Conservation (phyloP, 2,113 vertebrate species). For the Carettochelys insculpta region DNA sequence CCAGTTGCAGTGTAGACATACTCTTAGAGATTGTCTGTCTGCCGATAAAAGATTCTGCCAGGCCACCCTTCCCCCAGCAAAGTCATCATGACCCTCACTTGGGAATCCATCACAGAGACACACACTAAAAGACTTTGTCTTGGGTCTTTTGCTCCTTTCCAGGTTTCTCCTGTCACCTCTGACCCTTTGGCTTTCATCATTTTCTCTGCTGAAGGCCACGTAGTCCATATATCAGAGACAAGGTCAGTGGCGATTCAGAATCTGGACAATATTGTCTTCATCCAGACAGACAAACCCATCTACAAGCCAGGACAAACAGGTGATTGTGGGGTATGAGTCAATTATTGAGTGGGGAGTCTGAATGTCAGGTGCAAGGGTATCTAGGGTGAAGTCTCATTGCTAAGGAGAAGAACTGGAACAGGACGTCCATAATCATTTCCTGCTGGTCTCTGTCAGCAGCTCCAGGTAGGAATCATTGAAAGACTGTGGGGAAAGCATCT, state of each 20-base stretch:
- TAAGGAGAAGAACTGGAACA: neutral
- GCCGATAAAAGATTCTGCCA: neutral
- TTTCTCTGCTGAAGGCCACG: conserved; percentile 59
- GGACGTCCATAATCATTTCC: accelerated
- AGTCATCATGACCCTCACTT: neutral
- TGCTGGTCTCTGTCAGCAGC: neutral
- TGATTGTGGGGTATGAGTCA: conserved; percentile 17
- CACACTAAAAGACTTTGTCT: neutral
- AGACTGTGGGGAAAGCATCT: neutral
- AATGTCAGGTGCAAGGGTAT: neutral
- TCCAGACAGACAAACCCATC: conserved; percentile 66
- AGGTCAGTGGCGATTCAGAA: conserved; percentile 63
- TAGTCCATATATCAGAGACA: conserved; percentile 37
- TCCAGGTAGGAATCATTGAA: neutral
- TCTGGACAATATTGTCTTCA: conserved; percentile 30
- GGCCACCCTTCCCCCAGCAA: neutral
- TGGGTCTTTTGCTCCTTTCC: neutral
- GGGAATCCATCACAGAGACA: neutral
- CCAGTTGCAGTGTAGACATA: neutral
- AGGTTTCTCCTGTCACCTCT: conserved; percentile 60
- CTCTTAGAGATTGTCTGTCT: neutral
- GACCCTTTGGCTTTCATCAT: conserved; percentile 66
- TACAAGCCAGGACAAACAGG: conserved; percentile 71
- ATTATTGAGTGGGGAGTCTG: neutral
- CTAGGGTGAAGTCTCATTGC: neutral